Percentiles rank a stretch among this genome's conserved stretches.
These are phyloP conservation scores for Pimephales promelas DNA, from an alignment of 2,113 vertebrate genomes.

Conservation along the genomic window DNA sequence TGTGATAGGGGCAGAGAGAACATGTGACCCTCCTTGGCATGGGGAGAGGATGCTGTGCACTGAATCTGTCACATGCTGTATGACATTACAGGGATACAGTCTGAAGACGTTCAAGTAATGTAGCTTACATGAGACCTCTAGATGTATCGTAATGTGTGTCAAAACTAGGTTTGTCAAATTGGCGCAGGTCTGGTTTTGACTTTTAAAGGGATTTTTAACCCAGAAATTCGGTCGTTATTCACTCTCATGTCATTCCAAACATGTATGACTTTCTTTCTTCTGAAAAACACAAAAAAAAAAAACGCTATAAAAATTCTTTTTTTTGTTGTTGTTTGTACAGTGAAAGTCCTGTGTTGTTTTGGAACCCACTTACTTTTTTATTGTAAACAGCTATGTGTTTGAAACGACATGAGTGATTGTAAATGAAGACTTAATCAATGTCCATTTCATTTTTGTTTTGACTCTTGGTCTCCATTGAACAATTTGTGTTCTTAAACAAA, in stretches of 20 bases:
- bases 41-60: conserved; percentile 20
- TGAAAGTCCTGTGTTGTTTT: neutral
- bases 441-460: neutral
- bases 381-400: neutral
- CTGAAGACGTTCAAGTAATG: neutral
- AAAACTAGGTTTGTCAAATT: conserved; percentile 3
- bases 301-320: neutral
- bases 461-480: neutral
- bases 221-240: neutral
- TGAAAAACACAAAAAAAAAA: neutral
- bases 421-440: neutral
- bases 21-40: conserved; percentile 27
- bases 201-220: neutral
- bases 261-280: neutral
- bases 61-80: conserved; percentile 37
- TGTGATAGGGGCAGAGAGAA: conserved; percentile 18
- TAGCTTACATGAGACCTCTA: conserved; percentile 1
- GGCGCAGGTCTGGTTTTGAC: neutral
- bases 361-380: neutral
- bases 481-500: neutral
- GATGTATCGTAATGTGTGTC: conserved; percentile 5
- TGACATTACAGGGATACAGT: conserved; percentile 31
- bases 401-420: neutral
- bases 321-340: neutral
- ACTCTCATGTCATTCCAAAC: neutral